phyloP scores from a whole-genome alignment of 1,140 invertebrate species.

The Drosophila busckii region DNA sequence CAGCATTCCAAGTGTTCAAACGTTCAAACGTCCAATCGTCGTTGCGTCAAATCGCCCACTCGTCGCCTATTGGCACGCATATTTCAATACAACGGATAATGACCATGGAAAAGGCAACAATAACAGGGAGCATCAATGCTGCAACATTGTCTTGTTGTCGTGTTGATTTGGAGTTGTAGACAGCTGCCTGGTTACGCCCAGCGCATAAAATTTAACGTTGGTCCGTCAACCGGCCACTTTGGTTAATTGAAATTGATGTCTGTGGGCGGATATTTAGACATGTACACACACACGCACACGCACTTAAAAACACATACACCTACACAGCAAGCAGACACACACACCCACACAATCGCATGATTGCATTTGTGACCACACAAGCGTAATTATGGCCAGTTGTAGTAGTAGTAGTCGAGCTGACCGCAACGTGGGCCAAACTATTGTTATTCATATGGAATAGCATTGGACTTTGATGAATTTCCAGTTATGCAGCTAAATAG shows the following conservation, averaged over 20 bases:
- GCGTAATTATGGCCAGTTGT: slow-evolving; percentile 27
- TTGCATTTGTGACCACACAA: slow-evolving; percentile 13
- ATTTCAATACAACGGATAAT: slow-evolving; percentile 46
- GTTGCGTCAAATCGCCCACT: too few species aligned
- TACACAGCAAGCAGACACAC: background rate
- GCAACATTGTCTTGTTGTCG: slow-evolving; percentile 53
- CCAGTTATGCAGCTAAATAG: too few species aligned
- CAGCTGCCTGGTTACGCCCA: slow-evolving; percentile 55
- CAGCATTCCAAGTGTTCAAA: slow-evolving; percentile 1
- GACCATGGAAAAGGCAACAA: slow-evolving; percentile 41
- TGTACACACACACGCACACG: slow-evolving; percentile 13
- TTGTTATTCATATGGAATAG: slow-evolving; percentile 19
- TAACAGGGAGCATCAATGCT: slow-evolving; percentile 1
- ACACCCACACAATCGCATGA: background rate
- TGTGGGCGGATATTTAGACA: slow-evolving; percentile 45
- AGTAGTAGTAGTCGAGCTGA: slow-evolving; percentile 2
- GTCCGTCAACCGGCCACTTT: slow-evolving; percentile 74
- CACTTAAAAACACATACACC: background rate
- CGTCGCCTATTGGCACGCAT: slow-evolving; percentile 1
- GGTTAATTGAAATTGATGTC: slow-evolving; percentile 77
- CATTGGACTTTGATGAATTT: background rate
- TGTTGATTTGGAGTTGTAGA: slow-evolving; percentile 36
- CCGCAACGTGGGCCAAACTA: slow-evolving; percentile 13
- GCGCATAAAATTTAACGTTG: slow-evolving; percentile 74
- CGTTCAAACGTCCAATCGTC: too few species aligned